A percentile compares a stretch with the other conserved stretches of the same genome.
phyloP scores from a whole-genome alignment of 2,888 invertebrate genomes.

The Plemyria rubiginata region DNA sequence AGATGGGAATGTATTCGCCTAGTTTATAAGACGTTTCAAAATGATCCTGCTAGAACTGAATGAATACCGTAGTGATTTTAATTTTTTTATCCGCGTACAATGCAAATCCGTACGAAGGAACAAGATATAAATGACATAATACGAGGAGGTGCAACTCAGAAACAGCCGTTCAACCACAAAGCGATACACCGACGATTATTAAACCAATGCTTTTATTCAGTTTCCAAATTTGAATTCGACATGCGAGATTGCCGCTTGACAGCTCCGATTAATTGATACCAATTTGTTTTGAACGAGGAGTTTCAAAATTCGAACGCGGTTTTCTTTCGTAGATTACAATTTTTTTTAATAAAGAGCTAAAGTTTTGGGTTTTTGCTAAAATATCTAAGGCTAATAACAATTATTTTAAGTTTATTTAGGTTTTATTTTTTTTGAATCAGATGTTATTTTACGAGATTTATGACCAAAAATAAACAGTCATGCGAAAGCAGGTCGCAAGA shows the following conservation, averaged over 20 bases:
- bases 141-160: background rate
- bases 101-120: background rate
- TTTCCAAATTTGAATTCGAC: constrained; percentile 40
- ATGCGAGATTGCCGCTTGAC: constrained; percentile 30
- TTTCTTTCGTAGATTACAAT: background rate
- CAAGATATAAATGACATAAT: background rate
- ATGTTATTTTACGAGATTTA: constrained; percentile 2
- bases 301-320: constrained; percentile 26
- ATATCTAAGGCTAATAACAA: too few species aligned
- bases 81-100: background rate
- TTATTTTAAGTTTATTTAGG: too few species aligned
- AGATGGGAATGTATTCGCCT: too few species aligned
- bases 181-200: constrained; percentile 35
- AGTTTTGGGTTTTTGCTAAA: too few species aligned
- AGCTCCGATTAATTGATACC: constrained; percentile 41
- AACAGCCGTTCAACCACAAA: constrained; percentile 14
- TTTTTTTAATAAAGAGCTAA: background rate
- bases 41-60: too few species aligned
- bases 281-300: constrained; percentile 40
- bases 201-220: constrained; percentile 39
- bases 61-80: background rate
- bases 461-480: constrained; percentile 6
- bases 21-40: too few species aligned
- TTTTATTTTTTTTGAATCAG: too few species aligned
- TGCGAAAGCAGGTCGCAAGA: constrained; percentile 39